phyloP scores from a whole-genome alignment of 2,888 invertebrate species.

The Gibbula magus region DNA sequence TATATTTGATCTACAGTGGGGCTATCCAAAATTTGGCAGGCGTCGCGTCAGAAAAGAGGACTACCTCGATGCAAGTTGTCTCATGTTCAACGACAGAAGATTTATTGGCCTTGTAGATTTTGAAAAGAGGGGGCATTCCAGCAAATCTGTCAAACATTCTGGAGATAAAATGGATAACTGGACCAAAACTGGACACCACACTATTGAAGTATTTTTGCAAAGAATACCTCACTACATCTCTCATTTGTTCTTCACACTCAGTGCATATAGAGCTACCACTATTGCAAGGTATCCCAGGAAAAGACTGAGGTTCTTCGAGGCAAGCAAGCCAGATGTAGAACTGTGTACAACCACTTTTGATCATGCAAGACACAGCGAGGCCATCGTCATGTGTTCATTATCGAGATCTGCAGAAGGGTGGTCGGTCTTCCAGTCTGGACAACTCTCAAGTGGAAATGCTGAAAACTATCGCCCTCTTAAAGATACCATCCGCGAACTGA shows the following conservation, averaged over 20 bases:
- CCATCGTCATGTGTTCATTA: slow-evolving; percentile 58
- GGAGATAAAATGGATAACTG: slow-evolving; percentile 52
- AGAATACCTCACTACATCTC: slow-evolving; percentile 46
- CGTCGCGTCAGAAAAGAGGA: slow-evolving; percentile 32
- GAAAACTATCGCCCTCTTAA: slow-evolving; percentile 43
- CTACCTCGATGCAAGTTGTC: slow-evolving; percentile 56
- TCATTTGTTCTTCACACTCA: slow-evolving; percentile 57
- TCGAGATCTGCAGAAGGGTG: slow-evolving; percentile 43
- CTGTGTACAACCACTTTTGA: slow-evolving; percentile 56
- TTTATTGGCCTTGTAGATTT: slow-evolving; percentile 38
- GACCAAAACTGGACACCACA: slow-evolving; percentile 50
- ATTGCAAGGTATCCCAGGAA: slow-evolving; percentile 56
- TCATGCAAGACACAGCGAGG: slow-evolving; percentile 52
- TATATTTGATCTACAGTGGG: slow-evolving; percentile 57
- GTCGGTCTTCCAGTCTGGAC: slow-evolving; percentile 56
- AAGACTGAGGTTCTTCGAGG: slow-evolving; percentile 55
- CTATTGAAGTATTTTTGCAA: slow-evolving; percentile 51
- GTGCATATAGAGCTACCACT: slow-evolving; percentile 54
- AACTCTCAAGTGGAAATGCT: slow-evolving; percentile 57
- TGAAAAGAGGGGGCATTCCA: background rate
- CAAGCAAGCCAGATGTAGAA: slow-evolving; percentile 42
- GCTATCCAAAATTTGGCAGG: slow-evolving; percentile 39
- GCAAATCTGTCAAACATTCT: slow-evolving; percentile 41
- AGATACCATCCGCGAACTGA: slow-evolving; percentile 42
- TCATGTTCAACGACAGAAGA: slow-evolving; percentile 37